Evolutionary conservation across 2,113 vertebrate genomes (phyloP).

Genomic region (Phocoena sinus): DNA sequence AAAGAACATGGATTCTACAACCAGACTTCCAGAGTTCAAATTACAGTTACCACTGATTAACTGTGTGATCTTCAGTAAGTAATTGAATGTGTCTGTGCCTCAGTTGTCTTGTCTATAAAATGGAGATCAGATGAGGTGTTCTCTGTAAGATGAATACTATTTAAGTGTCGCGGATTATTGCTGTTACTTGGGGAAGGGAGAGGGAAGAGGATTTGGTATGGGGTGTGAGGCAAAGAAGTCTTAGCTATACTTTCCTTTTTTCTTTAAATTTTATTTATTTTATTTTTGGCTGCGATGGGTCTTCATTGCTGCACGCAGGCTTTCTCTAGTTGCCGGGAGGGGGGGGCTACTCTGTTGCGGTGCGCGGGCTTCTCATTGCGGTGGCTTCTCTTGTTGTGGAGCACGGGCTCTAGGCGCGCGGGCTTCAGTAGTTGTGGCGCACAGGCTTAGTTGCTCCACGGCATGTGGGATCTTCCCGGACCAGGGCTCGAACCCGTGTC

Average conservation of each 20-base stretch:
- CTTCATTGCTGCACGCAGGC: no score
- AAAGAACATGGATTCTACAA: not conserved
- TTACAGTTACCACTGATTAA: not conserved
- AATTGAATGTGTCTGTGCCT: not conserved
- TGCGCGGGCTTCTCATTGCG: no score
- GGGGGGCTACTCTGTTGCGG: no score
- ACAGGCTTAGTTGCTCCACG: no score
- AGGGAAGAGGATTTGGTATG: not conserved
- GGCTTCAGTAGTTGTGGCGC: no score
- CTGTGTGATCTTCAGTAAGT: not conserved
- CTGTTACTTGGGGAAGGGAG: not conserved
- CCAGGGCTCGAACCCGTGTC: no score
- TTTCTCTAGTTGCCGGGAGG: no score
- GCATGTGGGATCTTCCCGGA: no score
- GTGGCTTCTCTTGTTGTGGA: no score
- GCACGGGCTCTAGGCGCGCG: no score
- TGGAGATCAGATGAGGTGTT: not conserved
- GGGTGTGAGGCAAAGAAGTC: not conserved
- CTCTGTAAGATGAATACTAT: not conserved
- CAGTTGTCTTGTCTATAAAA: not conserved
- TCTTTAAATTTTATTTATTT: no score
- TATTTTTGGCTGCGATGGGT: no score
- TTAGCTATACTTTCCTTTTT: not conserved
- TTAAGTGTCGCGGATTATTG: not conserved
- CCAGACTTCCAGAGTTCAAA: not conserved